phyloP scores from a whole-genome alignment of 2,888 invertebrate genomes.

The Eristalinus sepulchralis region DNA sequence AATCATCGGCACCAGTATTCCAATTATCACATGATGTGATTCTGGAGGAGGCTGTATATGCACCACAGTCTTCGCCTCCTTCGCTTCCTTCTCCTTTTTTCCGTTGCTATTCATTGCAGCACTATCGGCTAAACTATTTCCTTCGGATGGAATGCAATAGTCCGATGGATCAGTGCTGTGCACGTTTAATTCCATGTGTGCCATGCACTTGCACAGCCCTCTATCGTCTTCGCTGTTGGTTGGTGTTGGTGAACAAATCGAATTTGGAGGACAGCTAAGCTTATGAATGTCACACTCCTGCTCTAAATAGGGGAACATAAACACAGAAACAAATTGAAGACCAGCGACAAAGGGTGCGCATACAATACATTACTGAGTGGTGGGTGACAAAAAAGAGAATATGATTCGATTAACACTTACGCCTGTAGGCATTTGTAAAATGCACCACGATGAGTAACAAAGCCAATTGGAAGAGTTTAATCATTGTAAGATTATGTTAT shows the following conservation, averaged over 20 bases:
- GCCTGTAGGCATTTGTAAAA: conserved; percentile 55
- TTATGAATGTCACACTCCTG: conserved; percentile 60
- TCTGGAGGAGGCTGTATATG: conserved; percentile 63
- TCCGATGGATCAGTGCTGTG: conserved; percentile 44
- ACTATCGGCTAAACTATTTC: conserved; percentile 53
- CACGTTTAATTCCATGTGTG: conserved; percentile 52
- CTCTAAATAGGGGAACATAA: conserved; percentile 27
- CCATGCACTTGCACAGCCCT: conserved; percentile 59
- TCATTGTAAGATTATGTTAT: conserved; percentile 28
- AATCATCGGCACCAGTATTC: conserved; percentile 73
- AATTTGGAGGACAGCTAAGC: conserved; percentile 56
- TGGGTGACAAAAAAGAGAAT: conserved; percentile 1
- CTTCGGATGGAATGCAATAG: conserved; percentile 52
- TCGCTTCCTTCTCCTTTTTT: conserved; percentile 26
- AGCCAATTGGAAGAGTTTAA: conserved; percentile 48
- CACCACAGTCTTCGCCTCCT: conserved; percentile 39
- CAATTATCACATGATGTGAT: conserved; percentile 73
- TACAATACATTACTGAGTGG: conserved; percentile 7
- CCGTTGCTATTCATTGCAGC: conserved; percentile 25
- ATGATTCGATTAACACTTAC: conserved; percentile 42
- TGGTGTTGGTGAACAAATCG: conserved; percentile 57
- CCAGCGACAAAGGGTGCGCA: background rate
- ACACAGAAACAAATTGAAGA: background rate
- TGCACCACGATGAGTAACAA: conserved; percentile 46
- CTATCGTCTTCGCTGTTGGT: conserved; percentile 16